Conservation (phyloP, 2,113 vertebrate genomes). For the Oreochromis aureus region DNA sequence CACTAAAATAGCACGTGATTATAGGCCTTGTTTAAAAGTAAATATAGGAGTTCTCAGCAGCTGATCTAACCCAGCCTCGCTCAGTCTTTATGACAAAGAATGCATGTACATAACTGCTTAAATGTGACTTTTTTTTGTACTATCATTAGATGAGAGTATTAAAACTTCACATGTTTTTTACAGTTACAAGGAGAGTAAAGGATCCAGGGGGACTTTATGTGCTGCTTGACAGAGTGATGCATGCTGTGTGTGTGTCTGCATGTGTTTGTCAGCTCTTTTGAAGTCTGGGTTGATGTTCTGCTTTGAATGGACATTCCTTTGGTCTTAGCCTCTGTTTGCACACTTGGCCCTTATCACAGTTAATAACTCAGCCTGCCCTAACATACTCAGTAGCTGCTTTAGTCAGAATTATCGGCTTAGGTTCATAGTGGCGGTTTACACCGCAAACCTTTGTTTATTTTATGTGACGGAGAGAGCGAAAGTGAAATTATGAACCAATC, state of each 20-base stretch:
- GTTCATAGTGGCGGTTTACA: neutral
- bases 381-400: constrained; percentile 33
- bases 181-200: neutral
- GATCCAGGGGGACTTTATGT: neutral
- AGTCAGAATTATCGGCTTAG: neutral
- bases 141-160: neutral
- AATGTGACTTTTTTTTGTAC: neutral
- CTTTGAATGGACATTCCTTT: constrained; percentile 50
- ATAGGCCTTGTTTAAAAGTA: constrained; percentile 65
- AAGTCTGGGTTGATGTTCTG: constrained; percentile 26
- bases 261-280: constrained; percentile 6
- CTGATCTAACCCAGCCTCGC: constrained; percentile 18
- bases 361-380: constrained; percentile 44
- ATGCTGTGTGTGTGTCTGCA: neutral
- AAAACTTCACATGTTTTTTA: neutral
- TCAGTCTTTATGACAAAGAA: neutral
- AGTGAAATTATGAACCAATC: neutral
- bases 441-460: neutral
- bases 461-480: neutral
- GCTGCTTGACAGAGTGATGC: neutral
- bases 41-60: constrained; percentile 61
- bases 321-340: constrained; percentile 45
- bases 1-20: constrained; percentile 70
- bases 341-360: constrained; percentile 41
- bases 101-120: neutral